Evolutionary conservation across 2,888 invertebrate species (phyloP), one percentile per base, ranked within the genome.

Genomic region (Dolomedes plantarius): DNA sequence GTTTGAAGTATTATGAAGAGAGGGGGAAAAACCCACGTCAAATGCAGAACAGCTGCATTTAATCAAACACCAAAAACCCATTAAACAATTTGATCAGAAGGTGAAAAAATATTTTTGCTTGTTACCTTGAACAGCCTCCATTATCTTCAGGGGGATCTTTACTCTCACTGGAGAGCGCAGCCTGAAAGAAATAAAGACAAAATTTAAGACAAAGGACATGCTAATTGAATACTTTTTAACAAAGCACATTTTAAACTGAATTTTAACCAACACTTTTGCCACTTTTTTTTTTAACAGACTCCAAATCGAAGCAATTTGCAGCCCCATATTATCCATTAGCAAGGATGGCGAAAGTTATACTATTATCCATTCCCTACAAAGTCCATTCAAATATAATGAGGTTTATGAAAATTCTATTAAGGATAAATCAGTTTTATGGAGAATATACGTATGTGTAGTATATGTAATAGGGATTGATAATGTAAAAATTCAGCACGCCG

Each of bases 81-180:
- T 76, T 77, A 76, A 76, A 83, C 71, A 72, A 76, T 76, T 83
- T 77, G 36, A 83, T 71, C 71, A 82, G 65, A 75, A 64, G 65
- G 7, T 46, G 9, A 31, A 56, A 36, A 64, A 69, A 62, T 32
- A 68, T 16, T 39, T 72, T 73, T 64, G 27, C 36, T 77, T 73
- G 56, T 86, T 86, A 86, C 86, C 86, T 86, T 64, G 77, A 72
- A 56, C 74, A 74, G n/a, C 82, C 71, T 41, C 75, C 73, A 69
- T 79, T 86, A 79, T 75, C 86, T 75, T 86, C 86, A 23, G 86
- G 79, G 16, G 79, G 74, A 75, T 86, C 86, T 72, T 86, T 85
- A 41, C 78, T 78, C 65, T 85, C 86, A 69, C 36, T 75, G 31
- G 77, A 71, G 19, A 79, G 41, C 41, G 74, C 69, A 32, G 71